Conservation (phyloP, 2,797 vertebrate genomes). For the Ctenochaetus hawaiiensis region DNA sequence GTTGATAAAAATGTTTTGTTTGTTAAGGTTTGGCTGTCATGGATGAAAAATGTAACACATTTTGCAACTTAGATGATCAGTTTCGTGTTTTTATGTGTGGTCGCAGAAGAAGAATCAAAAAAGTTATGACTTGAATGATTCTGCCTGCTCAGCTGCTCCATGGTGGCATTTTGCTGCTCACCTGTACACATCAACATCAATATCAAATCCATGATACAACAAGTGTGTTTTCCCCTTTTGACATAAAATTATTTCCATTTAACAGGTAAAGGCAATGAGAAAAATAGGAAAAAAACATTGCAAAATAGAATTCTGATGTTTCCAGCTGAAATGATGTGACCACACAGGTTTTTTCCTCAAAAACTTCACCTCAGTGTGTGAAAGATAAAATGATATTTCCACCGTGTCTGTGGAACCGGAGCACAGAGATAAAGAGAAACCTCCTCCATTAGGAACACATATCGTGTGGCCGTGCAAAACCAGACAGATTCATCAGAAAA, state of each 20-base stretch:
- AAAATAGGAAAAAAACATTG: constrained; percentile 59
- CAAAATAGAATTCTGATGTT: constrained; percentile 76
- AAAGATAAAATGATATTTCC: constrained; percentile 83
- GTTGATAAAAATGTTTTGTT: not conserved
- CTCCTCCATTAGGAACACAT: constrained; percentile 85
- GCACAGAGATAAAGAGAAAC: constrained; percentile 70
- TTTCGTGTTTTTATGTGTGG: not conserved
- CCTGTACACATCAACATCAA: constrained; percentile 14
- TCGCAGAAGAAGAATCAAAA: not conserved
- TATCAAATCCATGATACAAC: constrained; percentile 43
- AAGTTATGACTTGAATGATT: not conserved
- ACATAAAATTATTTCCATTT: constrained; percentile 70
- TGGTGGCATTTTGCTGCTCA: constrained; percentile 17
- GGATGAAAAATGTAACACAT: not conserved
- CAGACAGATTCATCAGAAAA: constrained; percentile 79
- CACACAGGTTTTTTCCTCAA: constrained; percentile 78
- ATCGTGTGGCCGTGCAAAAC: constrained; percentile 61
- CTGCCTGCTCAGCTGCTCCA: constrained; percentile 51
- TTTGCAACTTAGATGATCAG: not conserved
- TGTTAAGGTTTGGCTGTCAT: too few relatives aligned
- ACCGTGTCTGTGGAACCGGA: constrained; percentile 70
- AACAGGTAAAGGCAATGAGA: constrained; percentile 72
- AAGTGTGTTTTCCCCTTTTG: constrained; percentile 36
- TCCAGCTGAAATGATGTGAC: constrained; percentile 75
- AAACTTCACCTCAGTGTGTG: constrained; percentile 66